Evolutionary conservation across 1,140 invertebrate genomes (phyloP).

Genomic region (Drosophila setifemur): DNA sequence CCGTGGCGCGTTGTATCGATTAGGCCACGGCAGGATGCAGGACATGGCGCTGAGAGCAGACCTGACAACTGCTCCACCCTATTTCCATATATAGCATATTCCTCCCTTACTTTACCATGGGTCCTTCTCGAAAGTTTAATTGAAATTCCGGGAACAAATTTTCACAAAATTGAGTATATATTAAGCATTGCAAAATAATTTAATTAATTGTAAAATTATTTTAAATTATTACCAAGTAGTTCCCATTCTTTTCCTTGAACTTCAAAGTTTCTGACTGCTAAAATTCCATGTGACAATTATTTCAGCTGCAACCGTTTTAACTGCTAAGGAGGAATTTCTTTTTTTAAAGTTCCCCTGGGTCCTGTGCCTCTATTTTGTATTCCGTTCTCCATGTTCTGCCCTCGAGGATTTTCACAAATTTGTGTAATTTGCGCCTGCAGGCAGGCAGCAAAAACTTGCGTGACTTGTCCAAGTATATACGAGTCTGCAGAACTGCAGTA

Average conservation of each 20-base stretch:
- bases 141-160: constrained; percentile 33
- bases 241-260: too few relatives aligned
- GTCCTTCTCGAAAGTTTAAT: constrained; percentile 40
- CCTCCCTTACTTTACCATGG: not conserved
- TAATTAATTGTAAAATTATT: too few relatives aligned
- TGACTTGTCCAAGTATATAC: not conserved
- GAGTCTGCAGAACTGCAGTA: constrained; percentile 37
- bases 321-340: too few relatives aligned
- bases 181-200: not conserved
- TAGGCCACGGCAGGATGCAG: constrained; percentile 57
- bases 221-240: too few relatives aligned
- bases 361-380: not conserved
- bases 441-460: constrained; percentile 18
- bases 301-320: too few relatives aligned
- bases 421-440: constrained; percentile 51
- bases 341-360: not conserved
- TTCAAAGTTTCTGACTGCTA: too few relatives aligned
- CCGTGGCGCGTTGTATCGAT: constrained; percentile 65
- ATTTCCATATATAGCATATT: not conserved
- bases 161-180: too few relatives aligned
- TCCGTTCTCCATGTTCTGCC: not conserved
- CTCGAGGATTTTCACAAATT: constrained; percentile 27
- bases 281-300: too few relatives aligned
- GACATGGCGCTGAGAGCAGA: constrained; percentile 40
- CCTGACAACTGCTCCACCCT: constrained; percentile 8